Percentiles rank a stretch among this genome's conserved stretches.
Conservation (phyloP, 2,113 vertebrate genomes). For the Mirounga angustirostris region DNA sequence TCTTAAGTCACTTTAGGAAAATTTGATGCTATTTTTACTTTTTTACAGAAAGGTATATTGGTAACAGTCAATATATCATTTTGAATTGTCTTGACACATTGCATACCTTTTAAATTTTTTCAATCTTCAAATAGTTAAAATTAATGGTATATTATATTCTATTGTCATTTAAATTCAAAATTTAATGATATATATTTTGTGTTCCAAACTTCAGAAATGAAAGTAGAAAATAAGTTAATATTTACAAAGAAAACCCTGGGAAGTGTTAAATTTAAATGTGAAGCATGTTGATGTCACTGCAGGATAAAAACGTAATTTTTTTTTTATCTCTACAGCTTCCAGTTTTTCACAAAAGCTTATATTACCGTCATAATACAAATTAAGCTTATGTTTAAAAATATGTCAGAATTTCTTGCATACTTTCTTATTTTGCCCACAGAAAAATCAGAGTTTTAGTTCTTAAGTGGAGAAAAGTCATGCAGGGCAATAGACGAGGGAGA, state of each 20-base stretch:
- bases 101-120: not conserved
- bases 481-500: too few relatives aligned
- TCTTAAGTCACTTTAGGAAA: not conserved
- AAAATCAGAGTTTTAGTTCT: not conserved
- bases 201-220: not conserved
- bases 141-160: not conserved
- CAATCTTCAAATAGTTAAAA: not conserved
- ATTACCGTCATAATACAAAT: not conserved
- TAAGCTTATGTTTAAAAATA: not conserved
- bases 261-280: not conserved
- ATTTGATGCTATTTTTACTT: not conserved
- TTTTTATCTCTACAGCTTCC: not conserved
- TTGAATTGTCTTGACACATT: not conserved
- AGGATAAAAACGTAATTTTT: not conserved
- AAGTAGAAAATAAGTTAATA: not conserved
- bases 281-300: not conserved
- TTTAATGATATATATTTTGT: not conserved
- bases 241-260: not conserved
- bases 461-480: not conserved
- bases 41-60: not conserved
- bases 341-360: not conserved
- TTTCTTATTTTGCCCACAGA: not conserved
- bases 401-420: not conserved
- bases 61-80: not conserved
- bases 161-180: slow-evolving; percentile 18